phyloP scores from a whole-genome alignment of 2,113 vertebrate genomes.

The Macrotus californicus region DNA sequence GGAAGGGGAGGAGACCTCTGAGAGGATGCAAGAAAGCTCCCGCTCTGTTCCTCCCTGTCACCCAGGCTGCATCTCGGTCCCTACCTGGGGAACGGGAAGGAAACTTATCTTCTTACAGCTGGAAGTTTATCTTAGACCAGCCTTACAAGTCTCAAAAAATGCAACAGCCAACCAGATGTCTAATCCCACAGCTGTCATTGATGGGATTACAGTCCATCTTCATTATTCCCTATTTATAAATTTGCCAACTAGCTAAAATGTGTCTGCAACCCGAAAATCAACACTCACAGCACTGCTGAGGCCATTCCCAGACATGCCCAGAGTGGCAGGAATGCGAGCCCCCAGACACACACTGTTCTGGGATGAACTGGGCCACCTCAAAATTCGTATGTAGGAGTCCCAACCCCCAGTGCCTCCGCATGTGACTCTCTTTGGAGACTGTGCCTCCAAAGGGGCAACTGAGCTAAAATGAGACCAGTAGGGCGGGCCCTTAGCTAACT shows the following conservation, averaged over 20 bases:
- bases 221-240: not conserved
- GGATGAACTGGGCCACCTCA: not conserved
- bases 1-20: not conserved
- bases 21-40: not conserved
- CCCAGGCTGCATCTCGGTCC: not conserved
- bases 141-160: not conserved
- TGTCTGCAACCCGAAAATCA: not conserved
- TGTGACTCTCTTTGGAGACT: not conserved
- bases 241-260: not conserved
- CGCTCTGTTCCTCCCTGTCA: not conserved
- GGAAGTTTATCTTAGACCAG: not conserved
- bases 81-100: not conserved
- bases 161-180: not conserved
- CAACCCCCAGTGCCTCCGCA: not conserved
- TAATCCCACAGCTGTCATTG: not conserved
- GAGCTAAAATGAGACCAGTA: not conserved
- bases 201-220: not conserved
- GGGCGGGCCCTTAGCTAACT: not conserved
- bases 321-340: not conserved
- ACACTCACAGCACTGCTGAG: accelerated
- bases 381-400: not conserved
- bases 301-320: not conserved
- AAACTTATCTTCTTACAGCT: not conserved
- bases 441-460: not conserved
- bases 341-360: not conserved